Percentiles rank a stretch among this genome's conserved stretches.
These are phyloP conservation scores for Ailuropoda melanoleuca DNA, from an alignment of 2,113 vertebrate genomes.

Conservation along the genomic window DNA sequence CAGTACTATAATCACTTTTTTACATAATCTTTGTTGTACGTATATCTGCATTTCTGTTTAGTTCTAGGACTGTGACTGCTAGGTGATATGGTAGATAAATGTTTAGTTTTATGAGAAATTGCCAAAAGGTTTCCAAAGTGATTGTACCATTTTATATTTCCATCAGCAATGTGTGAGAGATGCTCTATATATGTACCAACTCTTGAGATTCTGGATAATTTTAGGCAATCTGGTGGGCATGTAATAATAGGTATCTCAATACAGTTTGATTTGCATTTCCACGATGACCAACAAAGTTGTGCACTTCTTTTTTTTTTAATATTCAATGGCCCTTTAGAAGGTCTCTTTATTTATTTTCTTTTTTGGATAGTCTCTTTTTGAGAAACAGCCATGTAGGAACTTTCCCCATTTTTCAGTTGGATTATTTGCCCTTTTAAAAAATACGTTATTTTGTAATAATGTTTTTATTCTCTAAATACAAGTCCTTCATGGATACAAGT, in stretches of 20 bases:
- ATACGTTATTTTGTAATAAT: not conserved
- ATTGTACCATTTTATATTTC: not conserved
- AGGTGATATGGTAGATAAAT: not conserved
- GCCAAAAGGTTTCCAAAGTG: not conserved
- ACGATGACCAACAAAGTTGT: not conserved
- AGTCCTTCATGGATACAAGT: not conserved
- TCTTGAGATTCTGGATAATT: not conserved
- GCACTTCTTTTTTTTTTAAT: not conserved
- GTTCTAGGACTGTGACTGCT: not conserved
- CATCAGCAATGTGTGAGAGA: not conserved
- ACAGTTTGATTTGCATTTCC: not conserved
- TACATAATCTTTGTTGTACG: not conserved
- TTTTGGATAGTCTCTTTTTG: not conserved
- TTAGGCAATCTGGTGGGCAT: not conserved
- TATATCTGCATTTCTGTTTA: not conserved
- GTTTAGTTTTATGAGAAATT: constrained; percentile 25
- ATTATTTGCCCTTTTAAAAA: not conserved
- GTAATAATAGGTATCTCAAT: not conserved
- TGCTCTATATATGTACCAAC: not conserved
- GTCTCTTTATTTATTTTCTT: not conserved
- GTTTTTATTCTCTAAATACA: not conserved
- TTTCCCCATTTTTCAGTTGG: not conserved
- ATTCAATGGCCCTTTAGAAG: not conserved
- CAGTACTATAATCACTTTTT: not conserved
- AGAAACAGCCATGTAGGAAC: not conserved